Percentiles rank a stretch among this genome's conserved stretches.
Conservation (phyloP, 1,140 invertebrate genomes). For the Trinorchestia longiramus region DNA sequence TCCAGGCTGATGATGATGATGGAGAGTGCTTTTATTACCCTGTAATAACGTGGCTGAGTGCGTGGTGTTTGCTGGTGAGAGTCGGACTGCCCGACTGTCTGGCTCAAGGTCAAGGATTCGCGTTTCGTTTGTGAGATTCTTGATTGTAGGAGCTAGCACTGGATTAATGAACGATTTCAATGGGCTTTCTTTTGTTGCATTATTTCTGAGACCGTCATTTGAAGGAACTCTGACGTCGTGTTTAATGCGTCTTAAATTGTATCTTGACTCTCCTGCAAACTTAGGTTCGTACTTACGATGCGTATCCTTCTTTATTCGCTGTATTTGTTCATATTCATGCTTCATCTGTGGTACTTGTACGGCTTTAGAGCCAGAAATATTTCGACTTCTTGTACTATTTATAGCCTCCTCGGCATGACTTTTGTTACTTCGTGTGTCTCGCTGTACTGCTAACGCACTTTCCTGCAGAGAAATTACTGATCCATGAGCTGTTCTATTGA, state of each 20-base stretch:
- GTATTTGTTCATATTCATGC: neutral
- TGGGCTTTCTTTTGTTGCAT: neutral
- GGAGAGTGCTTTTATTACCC: neutral
- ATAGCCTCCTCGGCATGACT: neutral
- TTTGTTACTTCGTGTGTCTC: neutral
- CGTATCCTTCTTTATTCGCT: neutral
- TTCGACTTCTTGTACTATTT: neutral
- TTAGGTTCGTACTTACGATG: neutral
- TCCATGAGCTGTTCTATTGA: neutral
- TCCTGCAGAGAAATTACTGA: neutral
- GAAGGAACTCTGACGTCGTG: neutral
- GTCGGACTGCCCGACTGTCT: neutral
- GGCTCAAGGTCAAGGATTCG: conserved; percentile 5
- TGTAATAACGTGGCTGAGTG: neutral
- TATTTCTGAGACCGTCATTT: neutral
- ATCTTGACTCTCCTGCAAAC: neutral
- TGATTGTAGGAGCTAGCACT: neutral
- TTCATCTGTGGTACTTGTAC: neutral
- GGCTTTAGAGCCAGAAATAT: neutral
- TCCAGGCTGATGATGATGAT: neutral
- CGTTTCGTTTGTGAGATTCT: neutral
- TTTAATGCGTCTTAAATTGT: neutral
- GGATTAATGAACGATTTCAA: neutral
- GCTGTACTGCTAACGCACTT: neutral
- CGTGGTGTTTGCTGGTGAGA: neutral